Evolutionary conservation across 92 coral and sea anemone species (phyloP), one percentile per base, ranked within the genome.

Genomic region (Chrysogorgia sp.): DNA sequence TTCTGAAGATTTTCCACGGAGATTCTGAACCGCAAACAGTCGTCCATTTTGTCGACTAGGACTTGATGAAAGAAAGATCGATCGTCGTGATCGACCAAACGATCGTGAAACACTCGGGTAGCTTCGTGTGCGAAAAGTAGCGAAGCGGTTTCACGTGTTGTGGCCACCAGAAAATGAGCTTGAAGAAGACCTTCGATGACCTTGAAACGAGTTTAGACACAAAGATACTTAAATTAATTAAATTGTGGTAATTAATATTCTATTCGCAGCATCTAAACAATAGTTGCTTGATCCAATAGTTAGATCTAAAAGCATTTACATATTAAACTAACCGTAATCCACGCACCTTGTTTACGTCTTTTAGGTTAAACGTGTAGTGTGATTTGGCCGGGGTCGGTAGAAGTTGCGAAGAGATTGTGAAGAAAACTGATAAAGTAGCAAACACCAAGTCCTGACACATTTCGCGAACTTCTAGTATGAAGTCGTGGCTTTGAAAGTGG

Each of bases 381-480:
- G 97, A 84, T 79, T 93, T 93, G 12, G 93, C 94, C 0, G 98
- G 98, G 29, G 98, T 93, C 26, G 98, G 98, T 13, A 93, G 90
- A 2, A 93, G 94, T 47, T 83, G 80, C 12, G 85, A 85, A 17
- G 88, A 84, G 33, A 93, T 71, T 13, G 83, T 75, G 80, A 91
- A 88, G 86, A 86, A 93, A 81, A 93, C 74, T 17, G 83, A 84
- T 83, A 93, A 67, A 0, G 97, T 92, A 5, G 89, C 75, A 0
- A 67, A 67, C 5, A 92, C 96, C 49, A 94, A 66, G 7, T 86
- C 91, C 22, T 88, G 80, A 81, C 97, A 85, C 9, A 86, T 72
- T 32, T 87, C 89, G 20, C 97, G 97, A 26, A 94, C 91, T 5
- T 94, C 98, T 63, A 71, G 88, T 26, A 83, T 67, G 63, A 94